Base-by-base conservation (phyloP, 2,888 invertebrate species). In the Abrostola tripartita region DNA sequence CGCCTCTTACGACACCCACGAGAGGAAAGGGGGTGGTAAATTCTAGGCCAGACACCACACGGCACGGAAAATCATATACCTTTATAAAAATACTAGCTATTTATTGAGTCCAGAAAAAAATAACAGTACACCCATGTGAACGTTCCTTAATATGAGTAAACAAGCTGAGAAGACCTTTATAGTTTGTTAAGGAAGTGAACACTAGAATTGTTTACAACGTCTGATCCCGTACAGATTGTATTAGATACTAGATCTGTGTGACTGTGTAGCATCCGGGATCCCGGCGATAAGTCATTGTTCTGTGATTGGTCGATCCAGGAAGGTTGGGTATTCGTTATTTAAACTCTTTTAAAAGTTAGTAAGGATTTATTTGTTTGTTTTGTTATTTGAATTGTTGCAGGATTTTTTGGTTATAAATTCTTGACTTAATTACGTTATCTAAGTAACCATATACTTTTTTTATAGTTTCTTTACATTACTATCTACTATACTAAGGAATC, bases 161-260 rank as follows among this genome's bases (percentile, higher is more conserved):
- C 74, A 73, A 66, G 49, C 14, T 37, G 40, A 41, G 37, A 56
- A 49, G 66, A 67, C 76, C 71, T 66, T 74, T 68, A 71, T 73
- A 64, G 42, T 44, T 56, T 63, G 58, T 65, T 60, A 64, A 70
- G 77, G 77, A 78, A 79, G 63, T 55, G 44, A 74, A 51, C 65
- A 49, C 59, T 44, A 58, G 74, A 63, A 76, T 69, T 78, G 78
- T 78, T 79, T 79, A 76, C 77, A 74, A 37, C 65, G 72, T 65
- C 56, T 70, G 78, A 78, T 79, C 69, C 64, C 65, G 57, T 65
- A 69, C 53, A 60, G 78, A 79, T 77, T 78, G 79, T 74, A 47
- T 47, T 47, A 47, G 44, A 47, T 47, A 24, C 44, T 66, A 36
- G 57, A 55, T 62, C 42, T 65, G 37, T 37, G 50, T 42, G 55